Base-by-base conservation (phyloP, 2,797 vertebrate genomes). In the Coranthus polyacanthus region DNA sequence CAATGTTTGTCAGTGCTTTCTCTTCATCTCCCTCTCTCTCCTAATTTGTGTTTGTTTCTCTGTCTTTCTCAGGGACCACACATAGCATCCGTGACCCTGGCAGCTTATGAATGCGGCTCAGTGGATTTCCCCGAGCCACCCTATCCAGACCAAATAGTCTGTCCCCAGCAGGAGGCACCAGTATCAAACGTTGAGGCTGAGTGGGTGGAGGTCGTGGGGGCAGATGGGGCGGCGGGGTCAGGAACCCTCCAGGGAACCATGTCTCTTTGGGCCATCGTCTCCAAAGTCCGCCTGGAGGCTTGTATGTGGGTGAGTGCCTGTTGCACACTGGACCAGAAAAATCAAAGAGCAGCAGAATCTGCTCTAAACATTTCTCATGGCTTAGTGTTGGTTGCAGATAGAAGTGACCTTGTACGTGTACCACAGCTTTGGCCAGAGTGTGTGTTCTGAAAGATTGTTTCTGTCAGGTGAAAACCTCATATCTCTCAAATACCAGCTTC, bases 281-380 rank as follows among this genome's bases (percentile, higher is more conserved):
- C 95, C 37, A 96, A 96, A 93, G 96, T 97, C 82, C 93, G 94
- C 49, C 91, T 96, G 83, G 95, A 97, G 76, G 95, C 95, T 79
- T 96, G 95, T 82, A 96, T 96, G 96, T 96, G 95, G 96, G 96
- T 98, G 93, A 96, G 97, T 89, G 43, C 6, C 17, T 49, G 46
- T 78, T 24, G 22, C 21, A 51, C 52, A 20, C n/a, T 1, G 12
- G 26, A 16, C 24, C 2, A 2, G 6, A 58, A 43, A 6, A 57
- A 16, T 22, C 36, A 11, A 44, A 56, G 17, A 37, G 18, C n/a
- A n/a, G n/a, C n/a, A n/a, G n/a, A n/a, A n/a, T n/a, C n/a, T n/a
- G n/a, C n/a, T n/a, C n/a, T n/a, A n/a, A n/a, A n/a, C n/a, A n/a
- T n/a, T n/a, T n/a, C n/a, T n/a, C n/a, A n/a, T n/a, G n/a, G n/a